Evolutionary conservation across 1,140 invertebrate genomes (phyloP).

Genomic region (Pogonus chalceus): DNA sequence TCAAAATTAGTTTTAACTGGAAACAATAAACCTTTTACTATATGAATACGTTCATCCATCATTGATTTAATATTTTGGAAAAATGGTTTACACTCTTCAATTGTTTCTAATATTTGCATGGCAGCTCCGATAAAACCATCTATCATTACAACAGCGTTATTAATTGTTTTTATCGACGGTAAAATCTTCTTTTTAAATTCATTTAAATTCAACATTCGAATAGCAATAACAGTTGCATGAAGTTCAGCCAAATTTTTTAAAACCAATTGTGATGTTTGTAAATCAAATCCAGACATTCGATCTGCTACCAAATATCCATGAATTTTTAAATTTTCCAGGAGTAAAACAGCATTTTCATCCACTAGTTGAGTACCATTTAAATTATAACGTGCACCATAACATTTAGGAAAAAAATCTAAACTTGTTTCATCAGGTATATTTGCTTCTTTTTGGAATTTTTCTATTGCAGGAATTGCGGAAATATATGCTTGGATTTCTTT

Average conservation of each 20-base stretch:
- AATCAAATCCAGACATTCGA: conserved; percentile 39
- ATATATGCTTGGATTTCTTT: conserved; percentile 49
- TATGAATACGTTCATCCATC: conserved; percentile 18
- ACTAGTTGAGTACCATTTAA: conserved; percentile 33
- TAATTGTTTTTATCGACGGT: conserved; percentile 29
- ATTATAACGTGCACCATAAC: conserved; percentile 42
- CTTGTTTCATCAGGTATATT: conserved; percentile 32
- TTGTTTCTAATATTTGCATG: conserved; percentile 19
- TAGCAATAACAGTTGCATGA: conserved; percentile 46
- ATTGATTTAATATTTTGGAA: conserved; percentile 26
- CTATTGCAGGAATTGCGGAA: conserved; percentile 38
- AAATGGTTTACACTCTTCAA: conserved; percentile 23
- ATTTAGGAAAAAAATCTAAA: conserved; percentile 39
- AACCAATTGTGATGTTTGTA: conserved; percentile 38
- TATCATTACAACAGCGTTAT: conserved; percentile 24
- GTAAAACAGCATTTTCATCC: conserved; percentile 43
- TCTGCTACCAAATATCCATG: conserved; percentile 40
- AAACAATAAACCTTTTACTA: neutral
- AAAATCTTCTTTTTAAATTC: conserved; percentile 37
- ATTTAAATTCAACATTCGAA: conserved; percentile 39
- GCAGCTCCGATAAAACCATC: conserved; percentile 17
- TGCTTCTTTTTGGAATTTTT: conserved; percentile 39
- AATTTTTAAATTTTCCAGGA: conserved; percentile 46
- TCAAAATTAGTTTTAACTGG: neutral
- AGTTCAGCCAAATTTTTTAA: conserved; percentile 42